These are phyloP conservation scores for Hippocampus comes DNA, from an alignment of 2,113 vertebrate genomes.

Conservation along the genomic window DNA sequence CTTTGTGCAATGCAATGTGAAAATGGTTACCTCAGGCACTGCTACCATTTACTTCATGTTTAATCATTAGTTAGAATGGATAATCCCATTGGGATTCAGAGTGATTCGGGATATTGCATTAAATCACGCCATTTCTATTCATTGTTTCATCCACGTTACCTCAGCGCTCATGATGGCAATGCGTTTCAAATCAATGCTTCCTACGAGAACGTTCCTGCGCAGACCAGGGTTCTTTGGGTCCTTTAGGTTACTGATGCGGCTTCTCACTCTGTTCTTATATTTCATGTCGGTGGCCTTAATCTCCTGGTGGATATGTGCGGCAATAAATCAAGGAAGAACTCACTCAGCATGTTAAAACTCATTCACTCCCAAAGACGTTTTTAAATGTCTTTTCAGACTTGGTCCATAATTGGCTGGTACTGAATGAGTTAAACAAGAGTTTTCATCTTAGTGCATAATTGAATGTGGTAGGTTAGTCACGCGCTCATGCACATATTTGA, in stretches of 20 bases:
- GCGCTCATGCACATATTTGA: neutral
- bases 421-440: neutral
- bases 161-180: constrained; percentile 92
- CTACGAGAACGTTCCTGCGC: constrained; percentile 83
- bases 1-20: neutral
- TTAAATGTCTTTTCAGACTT: no score
- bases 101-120: neutral
- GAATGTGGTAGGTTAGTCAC: neutral
- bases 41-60: neutral
- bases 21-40: neutral
- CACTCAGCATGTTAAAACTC: neutral
- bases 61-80: neutral
- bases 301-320: constrained; percentile 92
- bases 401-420: no score
- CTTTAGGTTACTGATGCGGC: constrained; percentile 96
- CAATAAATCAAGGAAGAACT: constrained; percentile 55
- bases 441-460: neutral
- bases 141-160: constrained; percentile 62
- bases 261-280: constrained; percentile 93
- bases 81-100: no score
- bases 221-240: constrained; percentile 93
- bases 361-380: no score
- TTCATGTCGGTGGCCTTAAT: constrained; percentile 92
- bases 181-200: constrained; percentile 77
- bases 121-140: neutral